Evolutionary conservation across 2,797 vertebrate species (phyloP), one percentile per base, ranked within the genome.

Genomic region (Heterohyrax brucei): DNA sequence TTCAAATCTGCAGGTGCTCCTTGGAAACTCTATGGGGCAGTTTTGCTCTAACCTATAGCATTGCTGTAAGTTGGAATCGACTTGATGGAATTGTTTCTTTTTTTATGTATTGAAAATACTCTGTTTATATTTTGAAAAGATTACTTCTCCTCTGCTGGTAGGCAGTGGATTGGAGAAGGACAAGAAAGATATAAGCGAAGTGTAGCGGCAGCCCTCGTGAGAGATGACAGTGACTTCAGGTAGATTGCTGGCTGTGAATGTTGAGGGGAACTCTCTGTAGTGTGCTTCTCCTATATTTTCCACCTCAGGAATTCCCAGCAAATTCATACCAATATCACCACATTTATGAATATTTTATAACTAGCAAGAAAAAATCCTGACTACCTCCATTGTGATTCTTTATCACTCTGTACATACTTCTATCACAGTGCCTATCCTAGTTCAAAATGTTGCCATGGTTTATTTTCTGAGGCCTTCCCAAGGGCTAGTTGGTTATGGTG

Each of bases 391-490:
- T n/a, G 1, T 28, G 50, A 3, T 89, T 2, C 2, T 16, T 66
- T 50, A 39, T 48, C n/a, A 78, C 4, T 75, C 24, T 79, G 12
- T 46, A 76, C 7, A n/a, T 48, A n/a, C 6, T 73, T 76, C 39
- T 81, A 14, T 24, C 2, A 44, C 4, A n/a, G 33, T 30, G 56
- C 22, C 14, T 66, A 21, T 16, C 62, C 9, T 44, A 86, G 16
- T 68, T 83, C 44, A 88, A 73, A 78, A 28, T 39, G 7, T 73
- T 66, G 72, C 21, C 50, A 4, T 59, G 22, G 10, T 97, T 95
- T 50, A 50, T 79, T 91, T 88, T 76, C 56, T 10, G 78, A 93
- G 59, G 13, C 7, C 21, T 89, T 78, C n/a, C 94, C 64, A 80
- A 39, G 84, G 94, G 19, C 10, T 12, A 0, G 3, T 44, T 59